phyloP scores from a whole-genome alignment of 2,797 vertebrate genomes.

The Thunnus albacares region DNA sequence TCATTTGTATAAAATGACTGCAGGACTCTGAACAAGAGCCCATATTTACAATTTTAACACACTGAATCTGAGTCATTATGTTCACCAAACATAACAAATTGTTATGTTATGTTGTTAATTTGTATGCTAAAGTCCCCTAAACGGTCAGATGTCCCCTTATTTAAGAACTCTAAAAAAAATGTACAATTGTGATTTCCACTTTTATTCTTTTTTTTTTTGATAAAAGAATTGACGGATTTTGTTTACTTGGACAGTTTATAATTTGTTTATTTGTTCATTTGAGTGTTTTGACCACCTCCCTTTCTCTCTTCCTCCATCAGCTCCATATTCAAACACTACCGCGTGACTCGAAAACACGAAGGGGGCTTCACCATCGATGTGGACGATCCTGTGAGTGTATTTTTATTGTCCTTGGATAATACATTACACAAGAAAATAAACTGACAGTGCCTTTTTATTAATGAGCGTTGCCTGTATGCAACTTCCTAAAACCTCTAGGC shows the following conservation, averaged over 20 bases:
- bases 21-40: too few relatives aligned
- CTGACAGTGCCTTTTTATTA: neutral
- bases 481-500: neutral
- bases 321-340: slow-evolving; percentile 86
- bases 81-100: too few relatives aligned
- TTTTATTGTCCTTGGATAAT: neutral
- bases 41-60: too few relatives aligned
- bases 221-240: neutral
- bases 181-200: too few relatives aligned
- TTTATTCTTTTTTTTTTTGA: too few relatives aligned
- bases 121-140: too few relatives aligned
- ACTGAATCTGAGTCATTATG: too few relatives aligned
- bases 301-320: slow-evolving; percentile 51
- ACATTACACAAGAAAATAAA: neutral
- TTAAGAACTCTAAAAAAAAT: too few relatives aligned
- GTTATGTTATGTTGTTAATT: too few relatives aligned
- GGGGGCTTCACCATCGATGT: slow-evolving; percentile 85
- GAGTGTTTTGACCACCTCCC: neutral
- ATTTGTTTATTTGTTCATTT: neutral
- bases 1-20: too few relatives aligned
- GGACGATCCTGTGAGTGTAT: slow-evolving; percentile 86
- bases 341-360: slow-evolving; percentile 64
- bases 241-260: neutral
- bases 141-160: too few relatives aligned
- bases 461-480: neutral